A percentile compares a stretch with the other conserved stretches of the same genome.
phyloP scores from a whole-genome alignment of 2,113 vertebrate genomes.

The Mustela lutreola region DNA sequence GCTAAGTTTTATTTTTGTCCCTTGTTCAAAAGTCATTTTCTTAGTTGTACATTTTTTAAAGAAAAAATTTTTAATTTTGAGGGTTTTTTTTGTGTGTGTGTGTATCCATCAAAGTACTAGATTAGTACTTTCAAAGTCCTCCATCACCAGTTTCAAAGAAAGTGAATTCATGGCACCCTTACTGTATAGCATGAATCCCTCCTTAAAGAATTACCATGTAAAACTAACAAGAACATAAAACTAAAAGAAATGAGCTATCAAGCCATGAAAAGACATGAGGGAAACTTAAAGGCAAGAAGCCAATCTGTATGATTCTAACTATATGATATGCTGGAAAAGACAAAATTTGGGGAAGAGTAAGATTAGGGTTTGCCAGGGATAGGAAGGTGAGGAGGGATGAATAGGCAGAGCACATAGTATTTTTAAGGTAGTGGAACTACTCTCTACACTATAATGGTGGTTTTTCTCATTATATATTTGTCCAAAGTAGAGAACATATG shows the following conservation, averaged over 20 bases:
- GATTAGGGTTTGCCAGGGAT: neutral
- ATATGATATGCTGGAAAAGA: neutral
- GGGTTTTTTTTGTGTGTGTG: neutral
- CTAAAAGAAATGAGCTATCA: neutral
- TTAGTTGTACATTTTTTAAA: neutral
- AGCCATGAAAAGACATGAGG: neutral
- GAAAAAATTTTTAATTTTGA: conserved; percentile 8
- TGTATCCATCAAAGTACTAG: neutral
- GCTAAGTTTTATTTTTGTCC: conserved; percentile 63
- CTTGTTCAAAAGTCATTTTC: neutral
- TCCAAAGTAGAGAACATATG: neutral
- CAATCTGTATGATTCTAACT: neutral
- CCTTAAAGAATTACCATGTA: neutral
- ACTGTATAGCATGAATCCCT: neutral
- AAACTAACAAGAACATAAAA: neutral
- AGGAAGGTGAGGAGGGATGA: neutral
- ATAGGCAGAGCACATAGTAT: rapidly evolving
- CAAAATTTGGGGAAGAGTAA: neutral
- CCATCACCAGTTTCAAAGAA: neutral
- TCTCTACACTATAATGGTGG: neutral
- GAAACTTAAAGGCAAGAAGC: neutral
- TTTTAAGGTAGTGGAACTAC: neutral
- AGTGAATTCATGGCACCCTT: neutral
- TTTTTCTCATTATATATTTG: neutral
- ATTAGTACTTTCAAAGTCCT: conserved; percentile 29